Base-by-base conservation (phyloP, 2,888 invertebrate genomes). In the Eristalinus aeneus region DNA sequence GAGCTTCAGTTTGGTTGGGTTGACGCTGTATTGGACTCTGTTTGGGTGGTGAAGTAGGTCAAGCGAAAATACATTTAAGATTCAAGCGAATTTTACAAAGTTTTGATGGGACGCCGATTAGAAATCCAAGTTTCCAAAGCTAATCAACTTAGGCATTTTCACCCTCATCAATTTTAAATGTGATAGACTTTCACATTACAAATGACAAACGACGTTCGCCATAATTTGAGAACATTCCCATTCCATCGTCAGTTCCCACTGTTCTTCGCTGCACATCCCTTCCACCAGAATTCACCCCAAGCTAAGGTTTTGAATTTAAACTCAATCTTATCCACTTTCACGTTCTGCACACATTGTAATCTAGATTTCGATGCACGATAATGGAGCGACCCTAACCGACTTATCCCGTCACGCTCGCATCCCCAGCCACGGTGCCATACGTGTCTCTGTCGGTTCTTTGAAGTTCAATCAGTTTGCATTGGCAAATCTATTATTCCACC, bases 381-480 rank as follows among this genome's bases (percentile, higher is more conserved):
- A 64, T 64, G 34, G 61, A 16, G 16, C 69, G 22, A 32, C 39
- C 46, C 11, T 56, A 23, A 22, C 56, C 23, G 22, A 56, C 11
- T 56, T 27, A 22, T 27, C 16, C n/a, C n/a, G 4, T 11, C 11
- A 34, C 20, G 23, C 32, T 63, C 20, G 27, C 11, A 16, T 31
- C 22, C 27, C 20, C 6, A 11, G 2, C n/a, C 9, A 20, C 46
- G 10, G n/a, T 27, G 27, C 10, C 63, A n/a, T 31, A 60, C 68
- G 68, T 76, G 54, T 10, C 54, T 31, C 9, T 39, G 61, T 63
- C 61, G 34, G 32, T 53, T 54, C 68, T 58, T 12, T 6, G n/a
- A 73, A 68, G 73, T 80, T 80, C 80, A 80, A 80, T 74, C 80
- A 80, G 58, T 64, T 39, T 58, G 39, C 56, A 74, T 56, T 39